Evolutionary conservation across 2,113 vertebrate species (phyloP), one percentile per base, ranked within the genome.

Genomic region (Eptesicus fuscus): DNA sequence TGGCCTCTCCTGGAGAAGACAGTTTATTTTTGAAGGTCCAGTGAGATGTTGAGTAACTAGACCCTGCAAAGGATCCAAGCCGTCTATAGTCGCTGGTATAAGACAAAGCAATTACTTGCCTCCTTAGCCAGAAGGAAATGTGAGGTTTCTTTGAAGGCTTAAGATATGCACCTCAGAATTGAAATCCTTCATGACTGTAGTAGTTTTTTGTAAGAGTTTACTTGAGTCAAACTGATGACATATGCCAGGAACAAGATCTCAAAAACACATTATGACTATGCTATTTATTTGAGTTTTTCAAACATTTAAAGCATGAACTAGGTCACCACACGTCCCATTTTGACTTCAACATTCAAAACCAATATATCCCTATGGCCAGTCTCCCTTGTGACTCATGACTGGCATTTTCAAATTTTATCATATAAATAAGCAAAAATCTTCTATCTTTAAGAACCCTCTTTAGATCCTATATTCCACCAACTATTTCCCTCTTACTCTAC

Each of bases 91-190:
- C 89, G 65, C 10, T 30, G 22, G 32, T 71, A 16, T 91, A 93
- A 95, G 53, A 96, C 83, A 93, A 85, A 93, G 61, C 79, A 93
- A 90, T 89, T 95, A 90, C 89, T 83, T 94, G 91, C 59, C 49
- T 74, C 70, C 56, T 47, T 83, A 83, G 69, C 63, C 4, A 40
- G 73, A 82, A 93, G 56, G 47, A 89, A 78, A 73, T 44, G 10
- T 23, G 22, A 93, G 32, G 25, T 76, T 90, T 95, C 63, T 76
- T 89, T 67, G 69, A 88, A 87, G 47, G 28, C 14, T 51, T 47
- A 9, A 56, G 61, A 78, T 30, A 30, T 69, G 53, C 32, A 23
- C 23, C 61, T 86, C 23, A 73, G 51, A 79, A 71, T 1, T 6
- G 61, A 84, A 90, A 74, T 78, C 56, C 67, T 88, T 70, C 28